A percentile compares a stretch with the other conserved stretches of the same genome.
phyloP scores from a whole-genome alignment of 2,888 invertebrate genomes.

The Scaeva pyrastri region DNA sequence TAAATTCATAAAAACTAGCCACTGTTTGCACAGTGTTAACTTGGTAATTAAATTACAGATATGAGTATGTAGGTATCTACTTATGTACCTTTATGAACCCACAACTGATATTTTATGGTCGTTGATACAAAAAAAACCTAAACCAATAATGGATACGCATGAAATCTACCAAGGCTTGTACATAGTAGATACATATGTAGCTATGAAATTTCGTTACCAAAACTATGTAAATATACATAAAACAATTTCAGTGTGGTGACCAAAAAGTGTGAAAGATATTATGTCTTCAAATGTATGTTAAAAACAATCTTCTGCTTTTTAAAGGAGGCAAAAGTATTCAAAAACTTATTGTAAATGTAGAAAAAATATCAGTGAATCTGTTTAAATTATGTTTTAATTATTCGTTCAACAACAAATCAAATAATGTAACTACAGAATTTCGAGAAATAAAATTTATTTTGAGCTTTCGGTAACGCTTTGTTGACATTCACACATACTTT shows the following conservation, averaged over 20 bases:
- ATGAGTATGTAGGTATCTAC: not conserved
- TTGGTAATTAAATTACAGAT: slow-evolving; percentile 22
- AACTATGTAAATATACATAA: not conserved
- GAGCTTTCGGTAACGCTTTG: slow-evolving; percentile 5
- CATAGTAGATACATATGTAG: not conserved
- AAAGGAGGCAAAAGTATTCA: no score
- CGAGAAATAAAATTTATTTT: no score
- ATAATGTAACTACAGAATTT: no score
- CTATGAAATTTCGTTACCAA: no score
- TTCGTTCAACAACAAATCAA: no score
- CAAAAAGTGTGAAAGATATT: slow-evolving; percentile 11
- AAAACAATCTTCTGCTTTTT: not conserved
- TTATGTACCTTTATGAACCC: not conserved
- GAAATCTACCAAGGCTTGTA: not conserved
- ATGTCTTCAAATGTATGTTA: not conserved
- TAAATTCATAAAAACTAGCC: no score
- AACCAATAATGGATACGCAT: slow-evolving; percentile 21
- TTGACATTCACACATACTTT: slow-evolving; percentile 1
- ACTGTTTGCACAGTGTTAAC: not conserved
- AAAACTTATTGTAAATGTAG: no score
- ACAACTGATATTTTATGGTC: slow-evolving; percentile 20
- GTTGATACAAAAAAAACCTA: slow-evolving; percentile 17
- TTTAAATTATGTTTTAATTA: no score
- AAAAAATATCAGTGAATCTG: no score
- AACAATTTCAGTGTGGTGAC: not conserved